Base-by-base conservation (phyloP, 2,113 vertebrate genomes). In the Sylvia atricapilla region DNA sequence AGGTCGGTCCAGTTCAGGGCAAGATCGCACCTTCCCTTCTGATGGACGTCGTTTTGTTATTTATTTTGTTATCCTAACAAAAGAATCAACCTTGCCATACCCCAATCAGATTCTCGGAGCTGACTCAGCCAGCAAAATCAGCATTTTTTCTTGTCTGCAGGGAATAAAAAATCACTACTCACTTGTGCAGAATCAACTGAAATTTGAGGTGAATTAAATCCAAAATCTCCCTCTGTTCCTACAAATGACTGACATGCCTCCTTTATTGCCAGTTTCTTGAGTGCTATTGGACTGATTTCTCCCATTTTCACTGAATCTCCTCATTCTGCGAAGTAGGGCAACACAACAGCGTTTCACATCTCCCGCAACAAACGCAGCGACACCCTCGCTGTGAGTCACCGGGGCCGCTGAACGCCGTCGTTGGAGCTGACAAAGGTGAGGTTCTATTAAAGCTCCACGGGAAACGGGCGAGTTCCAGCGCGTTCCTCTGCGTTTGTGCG, bases 81-180 rank as follows among this genome's bases (percentile, higher is more conserved):
- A 95, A 79, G 75, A 93, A n/a, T 13, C 37, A 79, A 76, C 31
- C 60, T 69, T 46, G 70, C 70, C 63, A 28, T 82, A 33, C 28
- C n/a, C 88, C 69, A 85, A 87, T 87, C 75, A 82, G 72, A 77
- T 93, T 76, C 88, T 21, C n/a, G 9, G 70, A 92, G 95, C 94
- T 96, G 96, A 96, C 94, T 96, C 95, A 95, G 92, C 88, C 96
- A 92, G 92, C 50, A 96, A 95, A 94, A 96, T 94, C 95, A 95
- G 95, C 96, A 90, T 96, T 87, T 92, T 68, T 59, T 24, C 84
- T 60, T 63, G 85, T 76, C 88, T 91, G 55, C 94, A 88, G 82
- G 72, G 88, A 83, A 88, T 93, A 67, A 92, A 92, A 93, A 96
- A 85, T 87, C 92, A 56, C 90, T 78, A 84, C 87, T 96, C 87